These are phyloP conservation scores for Aphaenogaster floridana DNA, from an alignment of 1,140 invertebrate species.

Conservation along the genomic window DNA sequence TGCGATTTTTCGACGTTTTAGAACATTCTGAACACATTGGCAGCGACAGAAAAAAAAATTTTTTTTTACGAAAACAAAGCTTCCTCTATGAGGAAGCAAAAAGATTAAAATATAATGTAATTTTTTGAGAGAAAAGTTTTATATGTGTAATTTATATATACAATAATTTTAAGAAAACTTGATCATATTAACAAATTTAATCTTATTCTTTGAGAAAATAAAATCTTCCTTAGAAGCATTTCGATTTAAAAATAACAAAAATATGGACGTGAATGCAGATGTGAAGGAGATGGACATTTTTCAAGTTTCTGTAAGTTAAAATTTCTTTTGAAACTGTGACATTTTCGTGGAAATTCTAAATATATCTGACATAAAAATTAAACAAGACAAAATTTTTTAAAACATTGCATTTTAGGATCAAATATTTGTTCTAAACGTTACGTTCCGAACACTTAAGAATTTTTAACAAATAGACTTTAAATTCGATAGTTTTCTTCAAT, in stretches of 20 bases:
- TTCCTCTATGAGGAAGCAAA: too few relatives aligned
- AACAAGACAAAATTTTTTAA: too few relatives aligned
- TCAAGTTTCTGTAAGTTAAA: too few relatives aligned
- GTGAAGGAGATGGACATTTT: too few relatives aligned
- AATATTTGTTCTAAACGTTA: neutral
- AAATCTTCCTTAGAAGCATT: neutral
- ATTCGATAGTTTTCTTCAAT: neutral
- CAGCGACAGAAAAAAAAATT: too few relatives aligned
- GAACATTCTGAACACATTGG: too few relatives aligned
- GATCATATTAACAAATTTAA: neutral
- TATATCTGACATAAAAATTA: too few relatives aligned
- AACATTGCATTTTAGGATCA: neutral
- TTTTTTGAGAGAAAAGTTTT: neutral
- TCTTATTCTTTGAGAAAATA: neutral
- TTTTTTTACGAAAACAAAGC: too few relatives aligned
- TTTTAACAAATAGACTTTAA: neutral
- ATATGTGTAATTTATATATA: neutral
- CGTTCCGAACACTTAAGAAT: neutral
- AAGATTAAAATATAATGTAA: neutral
- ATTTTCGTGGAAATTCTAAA: too few relatives aligned
- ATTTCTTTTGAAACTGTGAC: too few relatives aligned
- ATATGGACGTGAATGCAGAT: neutral
- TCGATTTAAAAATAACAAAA: neutral
- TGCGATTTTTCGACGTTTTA: too few relatives aligned
- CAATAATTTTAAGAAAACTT: neutral